A percentile compares a stretch with the other conserved stretches of the same genome.
phyloP scores from a whole-genome alignment of 1,140 invertebrate species.

The Drosophila kanapiae region DNA sequence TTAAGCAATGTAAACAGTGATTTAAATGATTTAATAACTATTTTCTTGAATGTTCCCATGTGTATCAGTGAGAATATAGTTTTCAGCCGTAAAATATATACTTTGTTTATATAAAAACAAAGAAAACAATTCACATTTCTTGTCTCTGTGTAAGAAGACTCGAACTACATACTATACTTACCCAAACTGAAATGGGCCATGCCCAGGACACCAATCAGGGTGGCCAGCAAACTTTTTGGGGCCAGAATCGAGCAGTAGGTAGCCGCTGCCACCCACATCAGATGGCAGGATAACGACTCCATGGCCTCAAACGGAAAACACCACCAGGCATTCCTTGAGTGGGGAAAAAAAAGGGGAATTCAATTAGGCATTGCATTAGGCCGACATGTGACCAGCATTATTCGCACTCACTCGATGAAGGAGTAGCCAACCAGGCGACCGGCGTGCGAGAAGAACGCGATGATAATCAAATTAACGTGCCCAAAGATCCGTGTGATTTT shows the following conservation, averaged over 20 bases:
- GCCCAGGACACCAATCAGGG: conserved; percentile 92
- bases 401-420: conserved; percentile 90
- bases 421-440: conserved; percentile 93
- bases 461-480: conserved; percentile 92
- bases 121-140: too few species aligned
- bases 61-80: too few species aligned
- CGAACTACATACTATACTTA: conserved; percentile 69
- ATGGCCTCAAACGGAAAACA: conserved; percentile 94
- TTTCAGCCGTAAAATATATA: too few species aligned
- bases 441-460: conserved; percentile 93
- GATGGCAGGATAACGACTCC: conserved; percentile 93
- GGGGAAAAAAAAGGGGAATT: conserved; percentile 19
- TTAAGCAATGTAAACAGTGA: too few species aligned
- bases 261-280: conserved; percentile 95
- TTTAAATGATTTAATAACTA: background rate
- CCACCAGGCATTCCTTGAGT: conserved; percentile 91
- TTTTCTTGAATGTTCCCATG: too few species aligned
- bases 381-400: conserved; percentile 34
- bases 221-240: conserved; percentile 92
- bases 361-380: conserved; percentile 60
- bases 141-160: background rate
- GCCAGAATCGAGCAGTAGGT: conserved; percentile 93
- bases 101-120: too few species aligned
- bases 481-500: conserved; percentile 92
- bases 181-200: conserved; percentile 94